Conservation (phyloP, 2,888 invertebrate species). For the Cheilosia variabilis region DNA sequence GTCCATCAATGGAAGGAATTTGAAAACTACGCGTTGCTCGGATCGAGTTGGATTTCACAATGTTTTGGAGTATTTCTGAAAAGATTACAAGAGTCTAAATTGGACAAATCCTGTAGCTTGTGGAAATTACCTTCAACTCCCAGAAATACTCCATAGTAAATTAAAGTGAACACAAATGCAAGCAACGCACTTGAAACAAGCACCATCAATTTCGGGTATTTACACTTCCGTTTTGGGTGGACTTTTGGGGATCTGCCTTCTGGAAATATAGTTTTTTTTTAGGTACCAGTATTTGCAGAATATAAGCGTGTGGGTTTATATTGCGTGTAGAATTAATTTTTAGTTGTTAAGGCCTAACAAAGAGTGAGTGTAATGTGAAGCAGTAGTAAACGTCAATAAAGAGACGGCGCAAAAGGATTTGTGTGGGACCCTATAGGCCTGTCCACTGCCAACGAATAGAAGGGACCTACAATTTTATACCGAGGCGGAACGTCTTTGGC, state of each 20-base stretch:
- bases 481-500: too few species aligned
- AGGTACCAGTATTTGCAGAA: too few species aligned
- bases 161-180: conserved; percentile 14
- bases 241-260: not conserved
- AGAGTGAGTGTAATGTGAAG: too few species aligned
- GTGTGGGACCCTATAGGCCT: too few species aligned
- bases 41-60: not conserved
- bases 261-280: not conserved
- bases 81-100: not conserved
- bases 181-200: conserved; percentile 2
- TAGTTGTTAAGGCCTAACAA: too few species aligned
- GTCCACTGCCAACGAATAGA: too few species aligned
- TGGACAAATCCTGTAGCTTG: not conserved
- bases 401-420: too few species aligned
- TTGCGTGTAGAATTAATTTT: too few species aligned
- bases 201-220: conserved; percentile 5
- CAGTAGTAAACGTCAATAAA: too few species aligned
- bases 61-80: conserved; percentile 35
- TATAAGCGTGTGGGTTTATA: too few species aligned
- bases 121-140: conserved; percentile 35
- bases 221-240: not conserved
- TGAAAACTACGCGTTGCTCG: not conserved
- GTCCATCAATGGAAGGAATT: not conserved
- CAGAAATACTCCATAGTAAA: conserved; percentile 48
- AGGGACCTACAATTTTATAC: too few species aligned